These are phyloP conservation scores for Gallinago solitaria DNA, from an alignment of 2,797 vertebrate species.

Conservation along the genomic window DNA sequence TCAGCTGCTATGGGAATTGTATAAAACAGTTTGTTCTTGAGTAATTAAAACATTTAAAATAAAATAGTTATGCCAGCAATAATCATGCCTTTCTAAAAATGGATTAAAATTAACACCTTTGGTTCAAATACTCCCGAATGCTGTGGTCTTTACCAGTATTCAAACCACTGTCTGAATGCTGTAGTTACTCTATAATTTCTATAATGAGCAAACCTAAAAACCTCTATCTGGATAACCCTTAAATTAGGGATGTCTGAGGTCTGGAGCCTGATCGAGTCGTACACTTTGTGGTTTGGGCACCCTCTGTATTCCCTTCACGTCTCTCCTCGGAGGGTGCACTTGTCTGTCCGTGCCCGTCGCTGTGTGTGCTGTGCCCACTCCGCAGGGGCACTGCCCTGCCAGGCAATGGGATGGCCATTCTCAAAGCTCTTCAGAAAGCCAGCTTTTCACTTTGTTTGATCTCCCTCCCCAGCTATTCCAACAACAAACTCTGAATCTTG, in stretches of 20 bases:
- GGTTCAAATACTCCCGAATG: neutral
- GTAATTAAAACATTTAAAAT: slow-evolving; percentile 31
- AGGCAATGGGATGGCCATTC: neutral
- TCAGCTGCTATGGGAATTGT: slow-evolving; percentile 41
- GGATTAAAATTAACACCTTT: slow-evolving; percentile 48
- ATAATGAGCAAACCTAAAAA: neutral
- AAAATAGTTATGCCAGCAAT: neutral
- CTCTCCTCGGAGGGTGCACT: neutral
- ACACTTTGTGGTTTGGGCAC: neutral
- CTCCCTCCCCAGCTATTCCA: neutral
- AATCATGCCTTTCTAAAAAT: slow-evolving; percentile 45
- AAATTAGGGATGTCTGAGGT: slow-evolving; percentile 2
- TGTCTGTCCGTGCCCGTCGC: neutral
- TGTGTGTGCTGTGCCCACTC: neutral
- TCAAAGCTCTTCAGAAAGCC: neutral
- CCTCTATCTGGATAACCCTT: neutral
- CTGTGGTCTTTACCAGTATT: neutral
- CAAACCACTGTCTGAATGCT: neutral
- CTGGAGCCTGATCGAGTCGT: neutral
- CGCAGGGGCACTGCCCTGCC: neutral
- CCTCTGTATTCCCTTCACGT: neutral
- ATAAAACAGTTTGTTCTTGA: slow-evolving; percentile 42
- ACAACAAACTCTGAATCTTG: neutral
- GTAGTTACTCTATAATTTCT: neutral
- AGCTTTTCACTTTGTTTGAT: neutral